phyloP scores from a whole-genome alignment of 2,888 invertebrate species.

The Aphodius sticticus region DNA sequence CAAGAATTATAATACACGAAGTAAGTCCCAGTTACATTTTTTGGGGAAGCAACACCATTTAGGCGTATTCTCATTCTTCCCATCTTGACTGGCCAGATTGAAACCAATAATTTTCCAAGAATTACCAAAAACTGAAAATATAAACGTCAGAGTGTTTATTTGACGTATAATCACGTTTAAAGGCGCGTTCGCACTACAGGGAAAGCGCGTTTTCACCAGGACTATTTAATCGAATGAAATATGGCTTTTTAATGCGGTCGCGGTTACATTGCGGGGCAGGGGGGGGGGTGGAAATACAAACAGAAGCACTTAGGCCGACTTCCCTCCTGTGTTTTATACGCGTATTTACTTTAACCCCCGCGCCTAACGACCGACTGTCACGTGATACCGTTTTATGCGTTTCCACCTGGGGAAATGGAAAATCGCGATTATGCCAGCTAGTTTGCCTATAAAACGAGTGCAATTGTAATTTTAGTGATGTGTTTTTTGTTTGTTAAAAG shows the following conservation, averaged over 20 bases:
- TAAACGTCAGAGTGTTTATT: not conserved
- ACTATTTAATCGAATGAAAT: not conserved
- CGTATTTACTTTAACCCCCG: not conserved
- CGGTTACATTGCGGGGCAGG: not conserved
- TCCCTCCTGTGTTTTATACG: conserved; percentile 4
- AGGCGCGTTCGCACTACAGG: not conserved
- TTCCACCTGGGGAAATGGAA: not conserved
- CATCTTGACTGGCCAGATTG: not conserved
- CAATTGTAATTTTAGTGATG: not conserved
- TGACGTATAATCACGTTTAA: not conserved
- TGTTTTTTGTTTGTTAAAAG: too few species aligned
- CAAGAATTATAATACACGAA: not conserved
- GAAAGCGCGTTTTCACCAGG: not conserved
- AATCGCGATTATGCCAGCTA: not conserved
- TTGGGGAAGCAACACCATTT: not conserved
- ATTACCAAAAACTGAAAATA: not conserved
- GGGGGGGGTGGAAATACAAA: not conserved
- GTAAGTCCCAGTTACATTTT: not conserved
- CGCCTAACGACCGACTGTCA: not conserved
- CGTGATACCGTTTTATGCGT: not conserved
- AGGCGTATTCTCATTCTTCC: not conserved
- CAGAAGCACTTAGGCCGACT: not conserved
- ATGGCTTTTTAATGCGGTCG: conserved; percentile 4
- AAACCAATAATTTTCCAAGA: not conserved
- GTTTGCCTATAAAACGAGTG: not conserved